Evolutionary conservation across 2,113 vertebrate genomes (phyloP).

Genomic region (Sula dactylatra): DNA sequence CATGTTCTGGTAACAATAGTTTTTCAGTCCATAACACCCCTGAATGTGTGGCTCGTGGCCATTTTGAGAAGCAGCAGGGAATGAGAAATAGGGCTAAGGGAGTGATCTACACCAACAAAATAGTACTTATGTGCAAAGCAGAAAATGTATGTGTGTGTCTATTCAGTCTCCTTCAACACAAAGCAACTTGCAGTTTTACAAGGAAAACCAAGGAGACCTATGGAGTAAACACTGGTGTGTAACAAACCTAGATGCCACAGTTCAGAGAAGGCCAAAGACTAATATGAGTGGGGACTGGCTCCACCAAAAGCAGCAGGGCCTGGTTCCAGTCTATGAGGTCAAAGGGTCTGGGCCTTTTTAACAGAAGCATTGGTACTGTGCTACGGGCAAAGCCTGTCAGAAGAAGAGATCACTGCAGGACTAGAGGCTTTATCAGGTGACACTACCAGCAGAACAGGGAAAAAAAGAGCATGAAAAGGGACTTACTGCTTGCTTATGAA

Average conservation of each 20-base stretch:
- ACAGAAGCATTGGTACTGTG: background rate
- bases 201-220: background rate
- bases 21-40: background rate
- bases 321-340: background rate
- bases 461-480: background rate
- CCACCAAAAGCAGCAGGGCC: background rate
- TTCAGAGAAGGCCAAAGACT: background rate
- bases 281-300: background rate
- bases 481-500: background rate
- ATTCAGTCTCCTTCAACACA: background rate
- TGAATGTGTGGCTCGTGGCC: background rate
- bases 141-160: rapidly evolving
- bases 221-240: background rate
- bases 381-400: background rate
- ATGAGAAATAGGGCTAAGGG: background rate
- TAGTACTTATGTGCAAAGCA: background rate
- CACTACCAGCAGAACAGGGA: background rate
- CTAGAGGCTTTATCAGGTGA: background rate
- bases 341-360: background rate
- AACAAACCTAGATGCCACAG: background rate
- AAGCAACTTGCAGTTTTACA: background rate
- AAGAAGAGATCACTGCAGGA: background rate
- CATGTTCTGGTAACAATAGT: background rate
- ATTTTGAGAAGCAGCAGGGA: background rate
- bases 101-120: background rate